Percentiles rank a stretch among this genome's conserved stretches.
These are phyloP conservation scores for Pachliopta kotzebuea DNA, from an alignment of 2,888 invertebrate genomes.

Conservation along the genomic window DNA sequence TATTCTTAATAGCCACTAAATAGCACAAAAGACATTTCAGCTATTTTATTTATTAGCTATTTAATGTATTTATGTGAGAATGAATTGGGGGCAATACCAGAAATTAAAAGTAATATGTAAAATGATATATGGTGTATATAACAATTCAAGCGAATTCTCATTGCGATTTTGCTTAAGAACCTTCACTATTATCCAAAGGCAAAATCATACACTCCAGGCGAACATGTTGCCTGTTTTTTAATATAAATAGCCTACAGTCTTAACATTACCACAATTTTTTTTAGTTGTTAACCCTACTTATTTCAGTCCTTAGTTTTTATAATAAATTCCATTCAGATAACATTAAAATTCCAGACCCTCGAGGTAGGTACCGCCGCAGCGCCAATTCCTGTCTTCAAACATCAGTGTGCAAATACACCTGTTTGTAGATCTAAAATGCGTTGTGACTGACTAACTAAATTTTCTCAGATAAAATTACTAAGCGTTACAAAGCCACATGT, in stretches of 20 bases:
- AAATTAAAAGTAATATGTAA: slow-evolving; percentile 33
- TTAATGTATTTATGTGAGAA: slow-evolving; percentile 58
- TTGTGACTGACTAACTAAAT: too few relatives aligned
- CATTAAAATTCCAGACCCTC: neutral
- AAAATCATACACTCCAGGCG: neutral
- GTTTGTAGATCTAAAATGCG: too few relatives aligned
- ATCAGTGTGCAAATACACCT: too few relatives aligned
- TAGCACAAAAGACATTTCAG: slow-evolving; percentile 72
- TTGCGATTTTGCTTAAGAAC: slow-evolving; percentile 35
- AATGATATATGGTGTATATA: slow-evolving; percentile 32
- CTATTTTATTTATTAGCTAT: slow-evolving; percentile 62
- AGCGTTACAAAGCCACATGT: too few relatives aligned
- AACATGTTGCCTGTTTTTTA: neutral
- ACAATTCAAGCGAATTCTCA: slow-evolving; percentile 31
- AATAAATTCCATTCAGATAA: neutral
- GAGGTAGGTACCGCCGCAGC: too few relatives aligned
- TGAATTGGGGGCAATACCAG: slow-evolving; percentile 55
- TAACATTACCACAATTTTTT: neutral
- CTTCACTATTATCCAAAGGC: slow-evolving; percentile 34
- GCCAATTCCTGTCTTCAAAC: too few relatives aligned
- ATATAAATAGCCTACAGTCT: neutral
- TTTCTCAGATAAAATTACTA: too few relatives aligned
- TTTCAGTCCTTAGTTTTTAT: neutral
- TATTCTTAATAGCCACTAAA: slow-evolving; percentile 55
- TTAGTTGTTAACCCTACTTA: too few relatives aligned